phyloP scores from a whole-genome alignment of 2,113 vertebrate species.

The Boleophthalmus pectinirostris region DNA sequence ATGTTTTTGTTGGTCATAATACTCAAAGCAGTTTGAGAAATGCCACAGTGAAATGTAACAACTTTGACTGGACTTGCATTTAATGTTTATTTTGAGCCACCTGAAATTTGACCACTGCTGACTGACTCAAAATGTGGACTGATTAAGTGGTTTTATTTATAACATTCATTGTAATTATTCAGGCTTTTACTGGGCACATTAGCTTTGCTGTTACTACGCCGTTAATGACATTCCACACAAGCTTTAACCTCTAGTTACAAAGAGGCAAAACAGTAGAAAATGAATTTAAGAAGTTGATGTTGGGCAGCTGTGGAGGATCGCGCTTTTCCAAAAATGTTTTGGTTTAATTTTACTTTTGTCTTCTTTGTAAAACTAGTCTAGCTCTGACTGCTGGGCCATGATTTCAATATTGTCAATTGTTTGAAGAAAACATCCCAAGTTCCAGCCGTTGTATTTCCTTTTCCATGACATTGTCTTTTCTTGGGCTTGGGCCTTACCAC shows the following conservation, averaged over 20 bases:
- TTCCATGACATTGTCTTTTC: constrained; percentile 28
- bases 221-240: constrained; percentile 79
- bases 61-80: not conserved
- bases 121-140: not conserved
- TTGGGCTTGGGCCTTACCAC: constrained; percentile 30
- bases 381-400: constrained; percentile 27
- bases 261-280: constrained; percentile 33
- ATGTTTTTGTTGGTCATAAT: constrained; percentile 43
- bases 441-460: constrained; percentile 25
- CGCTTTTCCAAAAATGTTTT: constrained; percentile 64
- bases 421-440: constrained; percentile 41
- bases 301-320: constrained; percentile 87
- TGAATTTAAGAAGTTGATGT: constrained; percentile 36
- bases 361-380: constrained; percentile 68
- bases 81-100: not conserved
- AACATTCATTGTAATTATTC: not conserved
- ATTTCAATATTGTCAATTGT: constrained; percentile 53
- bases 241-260: constrained; percentile 50
- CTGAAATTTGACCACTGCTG: not conserved
- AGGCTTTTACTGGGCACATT: constrained; percentile 24
- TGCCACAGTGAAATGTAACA: not conserved
- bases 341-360: constrained; percentile 66
- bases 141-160: not conserved
- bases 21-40: constrained; percentile 16
- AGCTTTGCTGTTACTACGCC: constrained; percentile 60